phyloP scores from a whole-genome alignment of 2,888 invertebrate genomes.

The Boloria selene region DNA sequence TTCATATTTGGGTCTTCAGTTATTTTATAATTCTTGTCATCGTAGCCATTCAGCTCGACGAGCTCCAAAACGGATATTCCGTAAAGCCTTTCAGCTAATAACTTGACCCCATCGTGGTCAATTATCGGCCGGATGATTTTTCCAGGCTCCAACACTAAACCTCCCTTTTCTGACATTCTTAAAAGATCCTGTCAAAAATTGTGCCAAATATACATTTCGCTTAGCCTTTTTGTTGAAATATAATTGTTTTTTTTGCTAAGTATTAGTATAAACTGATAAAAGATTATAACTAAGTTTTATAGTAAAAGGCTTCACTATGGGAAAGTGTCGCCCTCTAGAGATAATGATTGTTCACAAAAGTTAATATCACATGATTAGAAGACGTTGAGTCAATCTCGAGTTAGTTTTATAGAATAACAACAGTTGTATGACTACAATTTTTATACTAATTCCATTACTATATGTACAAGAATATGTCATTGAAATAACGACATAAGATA shows the following conservation, averaged over 20 bases:
- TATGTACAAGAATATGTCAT: not conserved
- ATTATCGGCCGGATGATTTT: conserved; percentile 82
- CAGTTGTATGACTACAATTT: not conserved
- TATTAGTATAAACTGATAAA: not conserved
- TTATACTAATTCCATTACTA: not conserved
- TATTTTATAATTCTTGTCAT: conserved; percentile 89
- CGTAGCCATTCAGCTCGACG: conserved; percentile 87
- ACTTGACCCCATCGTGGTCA: conserved; percentile 74
- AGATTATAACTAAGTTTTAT: not conserved
- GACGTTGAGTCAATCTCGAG: not conserved
- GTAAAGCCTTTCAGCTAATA: conserved; percentile 82
- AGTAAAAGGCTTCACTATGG: not conserved
- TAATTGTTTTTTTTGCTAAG: no score
- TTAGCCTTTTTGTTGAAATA: no score
- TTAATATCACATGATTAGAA: conserved; percentile 26
- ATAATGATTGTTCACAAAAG: not conserved
- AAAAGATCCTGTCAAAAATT: not conserved
- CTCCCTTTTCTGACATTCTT: conserved; percentile 29
- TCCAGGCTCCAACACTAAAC: conserved; percentile 72
- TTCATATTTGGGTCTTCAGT: conserved; percentile 81
- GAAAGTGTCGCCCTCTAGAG: conserved; percentile 22
- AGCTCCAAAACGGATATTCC: conserved; percentile 83
- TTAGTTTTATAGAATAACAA: not conserved
- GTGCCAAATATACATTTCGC: no score
- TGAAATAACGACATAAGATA: not conserved